These are phyloP conservation scores for Rhamnusium bicolor DNA, from an alignment of 2,888 invertebrate species.

Conservation along the genomic window DNA sequence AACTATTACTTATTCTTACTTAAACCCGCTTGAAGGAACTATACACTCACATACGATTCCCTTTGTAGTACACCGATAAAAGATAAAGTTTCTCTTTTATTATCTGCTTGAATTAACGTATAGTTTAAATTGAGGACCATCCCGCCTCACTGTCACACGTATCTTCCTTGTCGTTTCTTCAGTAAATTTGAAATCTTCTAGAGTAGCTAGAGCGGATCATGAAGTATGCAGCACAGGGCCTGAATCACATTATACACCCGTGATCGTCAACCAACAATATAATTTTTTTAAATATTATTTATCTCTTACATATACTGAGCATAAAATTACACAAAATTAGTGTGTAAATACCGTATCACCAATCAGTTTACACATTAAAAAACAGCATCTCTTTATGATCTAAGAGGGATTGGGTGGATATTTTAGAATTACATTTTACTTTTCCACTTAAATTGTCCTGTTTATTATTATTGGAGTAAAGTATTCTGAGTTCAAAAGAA, in stretches of 20 bases:
- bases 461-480: too few relatives aligned
- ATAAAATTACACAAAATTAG: neutral
- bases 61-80: conserved; percentile 31
- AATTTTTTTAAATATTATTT: neutral
- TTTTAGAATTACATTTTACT: too few relatives aligned
- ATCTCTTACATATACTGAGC: neutral
- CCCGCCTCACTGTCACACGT: conserved; percentile 8
- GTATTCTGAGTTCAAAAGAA: too few relatives aligned
- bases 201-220: conserved; percentile 25
- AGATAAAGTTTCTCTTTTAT: conserved; percentile 39
- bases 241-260: neutral
- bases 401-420: too few relatives aligned
- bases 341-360: neutral
- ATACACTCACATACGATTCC: conserved; percentile 19
- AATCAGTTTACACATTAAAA: neutral
- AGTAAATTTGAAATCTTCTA: conserved; percentile 37
- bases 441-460: too few relatives aligned
- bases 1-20: neutral
- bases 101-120: conserved; percentile 36
- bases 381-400: too few relatives aligned
- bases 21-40: conserved; percentile 8
- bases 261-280: neutral
- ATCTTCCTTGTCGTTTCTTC: conserved; percentile 28
- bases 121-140: conserved; percentile 13
- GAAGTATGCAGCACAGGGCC: conserved; percentile 13